Conservation (phyloP, 2,888 invertebrate species). For the Thysanoteuthis rhombus region DNA sequence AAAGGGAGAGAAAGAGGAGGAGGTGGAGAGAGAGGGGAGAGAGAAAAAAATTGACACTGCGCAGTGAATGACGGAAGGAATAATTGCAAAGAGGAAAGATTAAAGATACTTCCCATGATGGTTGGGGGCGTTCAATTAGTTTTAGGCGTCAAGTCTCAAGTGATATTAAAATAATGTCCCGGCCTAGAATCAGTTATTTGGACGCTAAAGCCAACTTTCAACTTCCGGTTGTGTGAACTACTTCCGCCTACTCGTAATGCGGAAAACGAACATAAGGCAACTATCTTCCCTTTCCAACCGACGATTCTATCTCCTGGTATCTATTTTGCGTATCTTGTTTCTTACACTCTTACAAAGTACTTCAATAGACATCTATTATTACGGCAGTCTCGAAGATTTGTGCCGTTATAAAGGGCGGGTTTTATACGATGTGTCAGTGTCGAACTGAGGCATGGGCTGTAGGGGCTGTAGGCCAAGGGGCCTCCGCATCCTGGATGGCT, state of each 20-base stretch:
- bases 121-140: neutral
- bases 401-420: too few relatives aligned
- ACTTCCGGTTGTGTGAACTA: neutral
- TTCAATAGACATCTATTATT: too few relatives aligned
- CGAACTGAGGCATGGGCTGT: too few relatives aligned
- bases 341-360: neutral
- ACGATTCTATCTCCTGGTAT: neutral
- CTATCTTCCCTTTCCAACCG: neutral
- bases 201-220: neutral
- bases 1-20: too few relatives aligned
- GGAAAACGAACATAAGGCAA: neutral
- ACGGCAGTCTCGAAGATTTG: too few relatives aligned
- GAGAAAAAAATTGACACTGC: too few relatives aligned
- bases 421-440: too few relatives aligned
- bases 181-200: neutral
- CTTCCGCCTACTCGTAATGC: neutral
- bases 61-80: too few relatives aligned
- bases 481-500: too few relatives aligned
- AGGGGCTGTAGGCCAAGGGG: too few relatives aligned
- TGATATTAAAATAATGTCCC: neutral
- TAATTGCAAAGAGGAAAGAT: too few relatives aligned
- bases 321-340: neutral
- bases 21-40: too few relatives aligned
- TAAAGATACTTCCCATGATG: neutral
- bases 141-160: neutral